Evolutionary conservation across 2,797 vertebrate genomes (phyloP), one percentile per base, ranked within the genome.

Genomic region (Pogoniulus pusillus): DNA sequence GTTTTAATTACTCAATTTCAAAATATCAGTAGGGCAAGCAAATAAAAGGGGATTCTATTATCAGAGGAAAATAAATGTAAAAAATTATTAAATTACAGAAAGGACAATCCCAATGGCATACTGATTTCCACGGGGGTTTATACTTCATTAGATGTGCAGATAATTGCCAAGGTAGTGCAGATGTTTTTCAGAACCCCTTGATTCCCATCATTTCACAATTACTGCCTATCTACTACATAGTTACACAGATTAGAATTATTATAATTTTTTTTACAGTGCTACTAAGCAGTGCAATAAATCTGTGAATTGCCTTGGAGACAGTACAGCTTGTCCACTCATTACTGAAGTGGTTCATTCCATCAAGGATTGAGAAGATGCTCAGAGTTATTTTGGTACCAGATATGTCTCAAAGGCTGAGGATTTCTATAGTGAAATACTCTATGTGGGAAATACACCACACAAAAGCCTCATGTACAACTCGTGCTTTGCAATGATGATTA

Each of bases 371-470:
- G 82, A 82, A 79, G 77, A 82, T 84, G 54, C 35, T 79, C 45
- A 29, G 60, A 87, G 77, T 51, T 93, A 88, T 93, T 95, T 88
- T 88, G 85, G 74, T 86, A 79, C 26, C 41, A 73, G 45, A 71
- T 88, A 49, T 51, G 19, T 82, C 92, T 90, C 83, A 69, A 22
- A 72, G 74, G 75, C 65, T 55, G 57, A 93, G 51, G 62, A 76
- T 71, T 82, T 92, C 81, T 86, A 1, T 19, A 59, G 89, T 54
- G 83, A 91, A 88, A 71, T 59, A 49, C 22, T 58, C 74, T 54
- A 8, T 84, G 85, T 68, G 62, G 81, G 55, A 91, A 91, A 90
- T 62, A 34, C 13, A 91, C n/a, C 51, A 57, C 54, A 74, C 37
- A 88, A 93, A 91, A 85, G 15, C 41, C 62, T 90, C 4, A 0